Percentiles rank a stretch among this genome's conserved stretches.
These are phyloP conservation scores for Eira barbara DNA, from an alignment of 2,113 vertebrate species.

Conservation along the genomic window DNA sequence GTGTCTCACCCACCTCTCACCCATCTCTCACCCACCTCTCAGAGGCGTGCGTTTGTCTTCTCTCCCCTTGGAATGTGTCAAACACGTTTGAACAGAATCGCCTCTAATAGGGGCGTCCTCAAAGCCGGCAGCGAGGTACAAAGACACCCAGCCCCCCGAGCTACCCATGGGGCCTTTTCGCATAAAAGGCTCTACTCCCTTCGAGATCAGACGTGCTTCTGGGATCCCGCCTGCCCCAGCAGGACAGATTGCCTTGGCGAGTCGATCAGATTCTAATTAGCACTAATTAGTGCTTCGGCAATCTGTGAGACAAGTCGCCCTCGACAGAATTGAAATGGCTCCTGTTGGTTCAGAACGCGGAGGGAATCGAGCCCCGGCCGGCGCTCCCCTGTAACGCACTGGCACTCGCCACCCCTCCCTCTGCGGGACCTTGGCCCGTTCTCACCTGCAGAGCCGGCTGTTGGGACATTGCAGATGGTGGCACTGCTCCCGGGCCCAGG, in stretches of 20 bases:
- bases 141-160: not conserved
- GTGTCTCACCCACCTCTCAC: not conserved
- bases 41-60: not conserved
- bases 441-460: rapidly evolving
- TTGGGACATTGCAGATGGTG: not conserved
- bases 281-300: conserved; percentile 37
- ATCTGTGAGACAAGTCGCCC: not conserved
- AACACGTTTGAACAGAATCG: not conserved
- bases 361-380: not conserved
- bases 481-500: not conserved
- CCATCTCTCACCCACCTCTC: not conserved
- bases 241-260: conserved; percentile 47
- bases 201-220: not conserved
- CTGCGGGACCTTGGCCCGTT: rapidly evolving
- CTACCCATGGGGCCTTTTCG: not conserved
- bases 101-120: not conserved
- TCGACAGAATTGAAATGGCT: not conserved
- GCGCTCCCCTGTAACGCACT: rapidly evolving
- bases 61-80: not conserved
- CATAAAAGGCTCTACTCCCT: not conserved
- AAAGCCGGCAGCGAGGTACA: not conserved
- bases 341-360: not conserved
- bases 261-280: conserved; percentile 12
- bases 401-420: not conserved
- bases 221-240: conserved; percentile 28